Evolutionary conservation across 2,113 vertebrate species (phyloP), one percentile per base, ranked within the genome.

Genomic region (Crotophaga sulcirostris): DNA sequence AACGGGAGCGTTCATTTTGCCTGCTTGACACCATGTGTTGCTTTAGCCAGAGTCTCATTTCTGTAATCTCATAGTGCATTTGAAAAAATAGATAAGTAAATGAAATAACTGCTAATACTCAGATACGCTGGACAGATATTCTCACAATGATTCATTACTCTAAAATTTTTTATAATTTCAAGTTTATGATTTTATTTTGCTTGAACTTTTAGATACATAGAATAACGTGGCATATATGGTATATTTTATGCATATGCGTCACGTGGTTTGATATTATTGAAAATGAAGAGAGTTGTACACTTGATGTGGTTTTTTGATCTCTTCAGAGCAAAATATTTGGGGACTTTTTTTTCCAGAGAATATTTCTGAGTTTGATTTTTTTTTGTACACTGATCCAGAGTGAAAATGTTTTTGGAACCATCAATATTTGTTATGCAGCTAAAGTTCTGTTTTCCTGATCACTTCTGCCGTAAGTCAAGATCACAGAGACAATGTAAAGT

Each of bases 21-120:
- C 62, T 56, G 33, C n/a, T 60, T 3, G 0, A 44, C 16, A 16
- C 8, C 31, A 3, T 3, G 1, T 47, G 5, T 56, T 26, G 9
- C 34, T 76, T 78, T 49, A 17, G 40, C 33, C 56, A 20, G 5
- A 33, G 44, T 28, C 33, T 78, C 12, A 0, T 77, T 51, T 80
- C 70, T 69, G 0, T 42, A 31, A 66, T 29, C 87, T 62, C n/a
- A 7, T 23, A 31, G 52, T 42, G 18, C 31, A 7, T 33, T 83
- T 59, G 20, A 18, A 34, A 85, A 91, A 69, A 13, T 40, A 69
- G 75, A 11, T 68, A 58, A 51, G 34, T n/a, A 44, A 72, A 68
- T 44, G 1, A 78, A 75, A 11, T 55, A 58, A 28, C 23, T 56
- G 40, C 4, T 66, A 36, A 17, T 64, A 36, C 23, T 70, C n/a